Evolutionary conservation across 1,140 invertebrate genomes (phyloP).

Genomic region (Brachionus rubens): DNA sequence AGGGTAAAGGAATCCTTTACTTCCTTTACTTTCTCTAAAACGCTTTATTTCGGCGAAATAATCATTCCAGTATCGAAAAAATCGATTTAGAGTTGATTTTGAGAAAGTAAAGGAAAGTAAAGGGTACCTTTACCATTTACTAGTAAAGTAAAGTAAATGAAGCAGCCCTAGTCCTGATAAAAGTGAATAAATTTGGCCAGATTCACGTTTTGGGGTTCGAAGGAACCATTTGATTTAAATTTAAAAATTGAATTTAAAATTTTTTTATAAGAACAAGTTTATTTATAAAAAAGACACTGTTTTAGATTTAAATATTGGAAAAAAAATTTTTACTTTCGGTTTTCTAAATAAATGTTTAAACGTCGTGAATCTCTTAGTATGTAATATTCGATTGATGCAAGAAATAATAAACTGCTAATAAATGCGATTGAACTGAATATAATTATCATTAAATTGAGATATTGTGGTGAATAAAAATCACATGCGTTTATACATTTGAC

Average conservation of each 20-base stretch:
- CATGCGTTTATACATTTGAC: constrained; percentile 20
- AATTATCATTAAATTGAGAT: constrained; percentile 35
- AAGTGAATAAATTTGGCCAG: no score
- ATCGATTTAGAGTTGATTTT: no score
- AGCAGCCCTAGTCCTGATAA: no score
- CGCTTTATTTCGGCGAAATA: no score
- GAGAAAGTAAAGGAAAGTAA: no score
- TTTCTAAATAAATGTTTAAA: constrained; percentile 22
- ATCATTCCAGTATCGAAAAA: no score
- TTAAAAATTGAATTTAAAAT: constrained; percentile 4
- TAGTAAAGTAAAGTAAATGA: no score
- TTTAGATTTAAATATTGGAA: not conserved
- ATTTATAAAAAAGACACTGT: not conserved
- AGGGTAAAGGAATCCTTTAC: no score
- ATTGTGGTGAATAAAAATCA: constrained; percentile 19
- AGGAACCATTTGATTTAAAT: not conserved
- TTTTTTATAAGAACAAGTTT: not conserved
- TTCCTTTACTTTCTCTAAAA: no score
- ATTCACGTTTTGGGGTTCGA: no score
- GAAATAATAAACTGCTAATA: not conserved
- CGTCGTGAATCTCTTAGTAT: not conserved
- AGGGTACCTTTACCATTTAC: no score
- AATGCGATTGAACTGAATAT: not conserved
- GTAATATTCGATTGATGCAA: not conserved
- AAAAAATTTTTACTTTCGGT: not conserved